Evolutionary conservation across 2,797 vertebrate genomes (phyloP).

Genomic region (Euthynnus affinis): DNA sequence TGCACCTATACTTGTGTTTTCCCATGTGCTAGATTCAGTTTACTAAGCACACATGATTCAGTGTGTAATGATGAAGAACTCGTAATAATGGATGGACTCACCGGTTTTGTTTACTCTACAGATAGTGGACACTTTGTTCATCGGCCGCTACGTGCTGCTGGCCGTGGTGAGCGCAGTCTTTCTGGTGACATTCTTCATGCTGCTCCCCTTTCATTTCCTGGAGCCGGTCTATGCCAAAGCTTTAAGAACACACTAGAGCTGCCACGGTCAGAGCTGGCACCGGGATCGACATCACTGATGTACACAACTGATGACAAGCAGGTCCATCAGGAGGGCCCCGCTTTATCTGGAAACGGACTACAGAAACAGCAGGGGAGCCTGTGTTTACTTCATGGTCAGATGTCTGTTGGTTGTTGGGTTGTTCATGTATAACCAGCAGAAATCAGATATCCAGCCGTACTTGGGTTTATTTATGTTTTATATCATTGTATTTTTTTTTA

Average conservation of each 20-base stretch:
- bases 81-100: neutral
- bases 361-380: constrained; percentile 31
- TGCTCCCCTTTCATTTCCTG: constrained; percentile 90
- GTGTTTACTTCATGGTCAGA: constrained; percentile 15
- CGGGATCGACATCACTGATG: constrained; percentile 37
- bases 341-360: constrained; percentile 32
- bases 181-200: constrained; percentile 88
- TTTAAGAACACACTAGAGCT: constrained; percentile 79
- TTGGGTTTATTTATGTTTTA: neutral
- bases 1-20: neutral
- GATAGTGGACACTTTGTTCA: constrained; percentile 92
- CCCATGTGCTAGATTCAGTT: neutral
- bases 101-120: constrained; percentile 68
- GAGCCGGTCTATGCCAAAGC: constrained; percentile 92
- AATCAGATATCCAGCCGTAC: neutral
- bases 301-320: constrained; percentile 61
- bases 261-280: constrained; percentile 64
- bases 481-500: constrained; percentile 8
- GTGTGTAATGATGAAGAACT: constrained; percentile 7
- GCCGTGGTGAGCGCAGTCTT: constrained; percentile 81
- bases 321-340: constrained; percentile 35
- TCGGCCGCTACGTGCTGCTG: constrained; percentile 92
- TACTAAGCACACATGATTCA: too few relatives aligned
- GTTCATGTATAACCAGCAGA: constrained; percentile 4
- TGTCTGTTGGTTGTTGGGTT: constrained; percentile 25